Evolutionary conservation across 1,140 invertebrate species (phyloP).

Genomic region (Tigriopus japonicus): DNA sequence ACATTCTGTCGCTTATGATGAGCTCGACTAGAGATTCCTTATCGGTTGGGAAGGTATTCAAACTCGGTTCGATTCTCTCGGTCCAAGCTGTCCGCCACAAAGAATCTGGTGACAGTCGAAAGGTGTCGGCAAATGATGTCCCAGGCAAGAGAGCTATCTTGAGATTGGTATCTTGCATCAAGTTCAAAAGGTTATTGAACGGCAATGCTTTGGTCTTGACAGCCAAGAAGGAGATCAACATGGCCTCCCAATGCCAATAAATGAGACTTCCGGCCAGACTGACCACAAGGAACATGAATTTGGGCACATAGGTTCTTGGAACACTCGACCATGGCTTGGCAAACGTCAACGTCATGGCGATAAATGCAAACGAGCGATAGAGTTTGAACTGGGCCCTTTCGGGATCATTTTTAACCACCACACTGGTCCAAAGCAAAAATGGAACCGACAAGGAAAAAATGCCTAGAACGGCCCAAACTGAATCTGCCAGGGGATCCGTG

Average conservation of each 20-base stretch:
- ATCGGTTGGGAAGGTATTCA: no score
- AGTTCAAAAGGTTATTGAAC: neutral
- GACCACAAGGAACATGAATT: neutral
- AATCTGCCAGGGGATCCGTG: neutral
- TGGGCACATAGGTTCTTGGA: neutral
- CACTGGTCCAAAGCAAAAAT: neutral
- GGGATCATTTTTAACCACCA: neutral
- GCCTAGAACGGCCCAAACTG: neutral
- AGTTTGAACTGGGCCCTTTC: neutral
- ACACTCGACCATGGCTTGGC: neutral
- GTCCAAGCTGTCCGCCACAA: no score
- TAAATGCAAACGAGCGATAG: neutral
- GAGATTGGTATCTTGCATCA: no score
- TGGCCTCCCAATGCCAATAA: neutral
- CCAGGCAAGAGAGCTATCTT: no score
- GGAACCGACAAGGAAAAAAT: neutral
- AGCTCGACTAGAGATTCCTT: no score
- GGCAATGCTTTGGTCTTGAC: neutral
- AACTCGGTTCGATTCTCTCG: no score
- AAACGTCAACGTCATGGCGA: neutral
- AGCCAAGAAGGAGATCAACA: neutral
- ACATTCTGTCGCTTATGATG: no score
- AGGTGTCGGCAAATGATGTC: no score
- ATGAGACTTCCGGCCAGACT: neutral
- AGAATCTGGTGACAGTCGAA: no score